phyloP scores from a whole-genome alignment of 2,888 invertebrate genomes.

The Leptinotarsa haldemani region DNA sequence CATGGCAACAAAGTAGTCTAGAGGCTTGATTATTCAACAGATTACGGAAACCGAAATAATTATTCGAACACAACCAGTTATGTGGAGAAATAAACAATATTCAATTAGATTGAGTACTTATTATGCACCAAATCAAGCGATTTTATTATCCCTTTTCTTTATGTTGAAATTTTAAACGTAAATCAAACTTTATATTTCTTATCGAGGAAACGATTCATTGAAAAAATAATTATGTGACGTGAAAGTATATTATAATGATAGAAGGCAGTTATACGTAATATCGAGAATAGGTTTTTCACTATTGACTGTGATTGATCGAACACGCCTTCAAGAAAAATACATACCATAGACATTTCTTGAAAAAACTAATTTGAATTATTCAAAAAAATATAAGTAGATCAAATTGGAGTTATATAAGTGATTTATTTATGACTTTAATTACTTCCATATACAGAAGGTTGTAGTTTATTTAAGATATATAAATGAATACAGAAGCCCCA shows the following conservation, averaged over 20 bases:
- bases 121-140: too few species aligned
- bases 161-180: not conserved
- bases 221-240: not conserved
- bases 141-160: too few species aligned
- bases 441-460: not conserved
- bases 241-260: conserved; percentile 1
- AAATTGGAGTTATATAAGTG: conserved; percentile 8
- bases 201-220: not conserved
- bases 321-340: not conserved
- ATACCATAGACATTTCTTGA: conserved; percentile 1
- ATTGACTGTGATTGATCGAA: not conserved
- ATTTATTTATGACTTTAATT: conserved; percentile 6
- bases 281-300: conserved; percentile 1
- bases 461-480: not conserved
- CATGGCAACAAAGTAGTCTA: too few species aligned
- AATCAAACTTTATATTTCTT: not conserved
- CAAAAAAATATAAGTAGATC: not conserved
- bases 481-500: too few species aligned
- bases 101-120: too few species aligned
- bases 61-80: too few species aligned
- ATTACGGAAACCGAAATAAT: too few species aligned
- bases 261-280: not conserved
- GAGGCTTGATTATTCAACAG: too few species aligned
- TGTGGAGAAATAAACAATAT: too few species aligned
- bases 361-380: conserved; percentile 1